Base-by-base conservation (phyloP, 2,888 invertebrate genomes). In the Drosophila imparisetae region DNA sequence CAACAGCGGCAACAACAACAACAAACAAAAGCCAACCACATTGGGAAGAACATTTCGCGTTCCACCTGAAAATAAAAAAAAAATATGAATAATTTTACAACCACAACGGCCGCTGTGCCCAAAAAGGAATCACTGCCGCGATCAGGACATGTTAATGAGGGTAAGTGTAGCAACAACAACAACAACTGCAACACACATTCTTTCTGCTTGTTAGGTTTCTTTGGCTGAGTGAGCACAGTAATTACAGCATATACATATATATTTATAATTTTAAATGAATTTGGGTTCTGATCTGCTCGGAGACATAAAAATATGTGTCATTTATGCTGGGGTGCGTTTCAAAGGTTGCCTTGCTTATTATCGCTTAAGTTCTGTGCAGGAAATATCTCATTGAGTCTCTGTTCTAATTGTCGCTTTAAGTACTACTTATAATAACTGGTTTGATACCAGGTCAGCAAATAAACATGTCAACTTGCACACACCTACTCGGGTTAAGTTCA, bases 121-220 rank as follows among this genome's bases (percentile, higher is more conserved):
- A 92, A 91, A 74, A 90, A 92, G 62, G 95, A 95, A 91, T 93
- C 94, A 61, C 90, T 95, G 91, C 95, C 95, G 45, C 95, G 94
- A 92, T 94, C 94, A 81, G 96, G 96, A 75, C 94, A 95, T 91
- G 96, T 96, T 60, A 95, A 94, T 90, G 95, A 84, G 86, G 84
- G 84, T 90, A 86, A 84, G 82, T 38, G 29, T 29, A 24, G n/a
- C n/a, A 53, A 64, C 15, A 69, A 21, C 54, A 49, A 52, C 45
- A 58, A 57, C 48, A 42, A 58, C 49, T 60, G 49, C 29, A 64
- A 45, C 30, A 29, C 24, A 53, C 29, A 72, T 62, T 70, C 66
- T 57, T 45, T 58, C 32, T 55, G 61, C 58, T 60, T 63, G 48
- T 61, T 75, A 49, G 48, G 59, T 57, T 58, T 75, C 57, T 48